phyloP scores from a whole-genome alignment of 2,113 vertebrate genomes.

The Ornithorhynchus anatinus region DNA sequence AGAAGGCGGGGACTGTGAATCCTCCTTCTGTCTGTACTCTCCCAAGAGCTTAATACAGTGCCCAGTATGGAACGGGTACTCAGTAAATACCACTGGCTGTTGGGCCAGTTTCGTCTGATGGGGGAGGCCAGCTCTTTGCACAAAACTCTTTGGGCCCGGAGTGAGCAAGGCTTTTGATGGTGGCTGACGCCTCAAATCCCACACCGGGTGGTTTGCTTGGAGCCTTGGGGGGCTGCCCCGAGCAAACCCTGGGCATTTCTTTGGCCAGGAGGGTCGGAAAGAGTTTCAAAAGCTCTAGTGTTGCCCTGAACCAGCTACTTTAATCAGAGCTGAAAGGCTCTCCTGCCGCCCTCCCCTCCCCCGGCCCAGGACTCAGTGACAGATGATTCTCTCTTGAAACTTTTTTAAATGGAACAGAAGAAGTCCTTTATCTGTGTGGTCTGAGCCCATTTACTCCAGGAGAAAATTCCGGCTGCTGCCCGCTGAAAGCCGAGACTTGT shows the following conservation, averaged over 20 bases:
- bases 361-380: constrained; percentile 56
- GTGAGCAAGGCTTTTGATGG: too few species aligned
- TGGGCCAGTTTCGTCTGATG: too few species aligned
- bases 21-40: too few species aligned
- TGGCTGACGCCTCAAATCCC: too few species aligned
- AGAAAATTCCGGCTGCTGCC: constrained; percentile 67
- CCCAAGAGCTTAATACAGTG: too few species aligned
- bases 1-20: too few species aligned
- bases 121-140: too few species aligned
- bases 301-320: constrained; percentile 44
- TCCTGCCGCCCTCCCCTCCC: constrained; percentile 33
- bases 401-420: constrained; percentile 78
- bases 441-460: constrained; percentile 75
- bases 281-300: constrained; percentile 50
- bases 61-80: too few species aligned
- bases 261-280: constrained; percentile 4
- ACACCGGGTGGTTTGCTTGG: background rate
- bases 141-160: too few species aligned
- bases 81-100: too few species aligned
- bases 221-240: background rate
- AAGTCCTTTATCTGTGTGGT: constrained; percentile 94
- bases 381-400: constrained; percentile 71
- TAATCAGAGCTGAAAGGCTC: constrained; percentile 58
- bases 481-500: constrained; percentile 89
- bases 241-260: background rate